Conservation (phyloP, 35 echinoderm and acorn worm genomes). For the Patiria miniata region DNA sequence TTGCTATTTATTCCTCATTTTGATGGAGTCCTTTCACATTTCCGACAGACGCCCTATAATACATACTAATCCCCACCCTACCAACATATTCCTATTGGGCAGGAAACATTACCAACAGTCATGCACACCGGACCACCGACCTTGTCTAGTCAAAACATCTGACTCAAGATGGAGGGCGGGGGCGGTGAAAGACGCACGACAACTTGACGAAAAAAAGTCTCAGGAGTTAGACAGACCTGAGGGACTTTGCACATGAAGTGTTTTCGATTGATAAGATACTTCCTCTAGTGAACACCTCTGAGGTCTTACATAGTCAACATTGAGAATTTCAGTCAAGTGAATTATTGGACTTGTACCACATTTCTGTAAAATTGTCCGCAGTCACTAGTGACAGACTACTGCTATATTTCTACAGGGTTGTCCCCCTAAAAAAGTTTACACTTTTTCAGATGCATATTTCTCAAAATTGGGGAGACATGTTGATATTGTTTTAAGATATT, state of each 20-base stretch:
- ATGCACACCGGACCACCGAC: not conserved
- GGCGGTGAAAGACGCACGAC: not conserved
- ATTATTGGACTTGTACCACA: too few species aligned
- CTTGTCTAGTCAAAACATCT: slow-evolving; percentile 23
- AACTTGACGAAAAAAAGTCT: not conserved
- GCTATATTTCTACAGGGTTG: too few species aligned
- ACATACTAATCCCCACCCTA: too few species aligned
- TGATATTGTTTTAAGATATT: too few species aligned
- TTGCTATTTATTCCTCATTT: too few species aligned
- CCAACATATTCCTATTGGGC: not conserved
- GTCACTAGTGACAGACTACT: too few species aligned
- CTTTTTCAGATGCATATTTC: too few species aligned
- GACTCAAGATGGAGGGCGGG: not conserved
- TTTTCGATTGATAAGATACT: not conserved
- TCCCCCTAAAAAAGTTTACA: too few species aligned
- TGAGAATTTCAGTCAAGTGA: not conserved
- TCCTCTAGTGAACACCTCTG: not conserved
- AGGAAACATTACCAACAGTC: not conserved
- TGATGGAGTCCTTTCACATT: too few species aligned
- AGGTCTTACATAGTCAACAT: not conserved
- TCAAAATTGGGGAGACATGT: too few species aligned
- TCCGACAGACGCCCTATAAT: too few species aligned
- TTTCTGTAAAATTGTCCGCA: too few species aligned
- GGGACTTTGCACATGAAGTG: not conserved
- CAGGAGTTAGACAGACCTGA: not conserved